Percentiles rank a stretch among this genome's conserved stretches.
These are phyloP conservation scores for cat (Felis catus) DNA, from an alignment of 2,113 vertebrate species.

Conservation along the genomic window DNA sequence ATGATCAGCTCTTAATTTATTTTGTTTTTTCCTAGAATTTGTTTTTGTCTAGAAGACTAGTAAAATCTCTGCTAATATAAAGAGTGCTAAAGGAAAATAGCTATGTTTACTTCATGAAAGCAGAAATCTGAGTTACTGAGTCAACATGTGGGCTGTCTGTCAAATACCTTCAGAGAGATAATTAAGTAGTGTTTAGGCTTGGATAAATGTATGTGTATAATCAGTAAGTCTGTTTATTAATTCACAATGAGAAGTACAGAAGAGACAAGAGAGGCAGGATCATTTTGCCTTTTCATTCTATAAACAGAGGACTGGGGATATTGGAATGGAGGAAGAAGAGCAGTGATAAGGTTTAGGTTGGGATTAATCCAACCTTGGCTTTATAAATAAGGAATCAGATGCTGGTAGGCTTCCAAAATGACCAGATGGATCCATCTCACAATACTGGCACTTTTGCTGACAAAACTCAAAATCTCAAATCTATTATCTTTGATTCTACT, in stretches of 20 bases:
- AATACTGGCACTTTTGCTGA: neutral
- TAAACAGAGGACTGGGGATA: neutral
- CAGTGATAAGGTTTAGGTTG: fast-evolving
- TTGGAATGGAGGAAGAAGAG: too few relatives aligned
- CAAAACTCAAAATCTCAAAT: conserved; percentile 17
- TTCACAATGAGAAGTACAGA: neutral
- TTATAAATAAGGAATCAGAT: neutral
- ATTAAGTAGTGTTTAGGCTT: neutral
- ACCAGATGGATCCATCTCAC: neutral
- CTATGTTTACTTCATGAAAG: neutral
- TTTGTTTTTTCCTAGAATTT: neutral
- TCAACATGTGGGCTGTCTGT: neutral
- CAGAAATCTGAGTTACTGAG: neutral
- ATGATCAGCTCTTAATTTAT: neutral
- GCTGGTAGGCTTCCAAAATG: neutral
- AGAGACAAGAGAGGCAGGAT: neutral
- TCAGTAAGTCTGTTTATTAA: neutral
- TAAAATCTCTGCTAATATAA: neutral
- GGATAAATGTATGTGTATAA: neutral
- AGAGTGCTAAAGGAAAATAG: neutral
- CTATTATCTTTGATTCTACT: neutral
- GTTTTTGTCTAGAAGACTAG: neutral
- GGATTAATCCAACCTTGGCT: neutral
- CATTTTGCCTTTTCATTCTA: neutral
- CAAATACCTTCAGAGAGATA: neutral